Percentiles rank a stretch among this genome's conserved stretches.
Evolutionary conservation across 1,140 invertebrate species (phyloP).

Genomic region (Batillaria attramentaria): DNA sequence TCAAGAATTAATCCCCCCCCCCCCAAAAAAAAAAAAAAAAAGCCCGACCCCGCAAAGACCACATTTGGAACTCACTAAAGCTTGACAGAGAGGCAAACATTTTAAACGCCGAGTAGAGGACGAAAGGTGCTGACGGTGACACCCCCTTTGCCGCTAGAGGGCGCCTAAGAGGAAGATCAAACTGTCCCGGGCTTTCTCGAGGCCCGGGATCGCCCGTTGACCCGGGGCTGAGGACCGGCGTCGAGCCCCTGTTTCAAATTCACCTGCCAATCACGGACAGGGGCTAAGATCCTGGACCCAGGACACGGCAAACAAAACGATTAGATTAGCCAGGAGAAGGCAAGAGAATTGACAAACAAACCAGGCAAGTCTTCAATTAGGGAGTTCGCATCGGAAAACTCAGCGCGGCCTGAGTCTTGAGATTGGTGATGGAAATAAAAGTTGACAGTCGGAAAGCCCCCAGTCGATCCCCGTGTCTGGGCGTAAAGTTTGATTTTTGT

Average conservation of each 20-base stretch:
- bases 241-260: slow-evolving; percentile 12
- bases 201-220: slow-evolving; percentile 4
- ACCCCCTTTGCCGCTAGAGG: background rate
- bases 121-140: background rate
- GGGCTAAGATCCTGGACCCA: background rate
- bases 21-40: no score
- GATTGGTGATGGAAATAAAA: slow-evolving; percentile 11
- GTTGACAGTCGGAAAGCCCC: slow-evolving; percentile 27
- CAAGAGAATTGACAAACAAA: slow-evolving; percentile 31
- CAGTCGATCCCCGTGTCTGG: slow-evolving; percentile 28
- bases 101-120: background rate
- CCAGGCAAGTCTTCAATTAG: slow-evolving; percentile 27
- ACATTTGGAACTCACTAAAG: background rate
- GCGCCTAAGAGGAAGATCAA: background rate
- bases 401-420: slow-evolving; percentile 13
- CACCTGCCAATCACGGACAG: slow-evolving; percentile 21
- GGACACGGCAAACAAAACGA: slow-evolving; percentile 19
- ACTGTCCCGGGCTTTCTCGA: background rate
- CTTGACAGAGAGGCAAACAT: slow-evolving; percentile 23
- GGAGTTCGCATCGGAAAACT: background rate
- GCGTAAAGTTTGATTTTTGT: slow-evolving; percentile 7
- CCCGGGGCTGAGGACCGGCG: background rate
- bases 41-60: background rate
- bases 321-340: slow-evolving; percentile 23
- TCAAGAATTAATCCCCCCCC: slow-evolving; percentile 4